These are phyloP conservation scores for Dicerorhinus sumatrensis DNA, from an alignment of 2,113 vertebrate species.

Conservation along the genomic window DNA sequence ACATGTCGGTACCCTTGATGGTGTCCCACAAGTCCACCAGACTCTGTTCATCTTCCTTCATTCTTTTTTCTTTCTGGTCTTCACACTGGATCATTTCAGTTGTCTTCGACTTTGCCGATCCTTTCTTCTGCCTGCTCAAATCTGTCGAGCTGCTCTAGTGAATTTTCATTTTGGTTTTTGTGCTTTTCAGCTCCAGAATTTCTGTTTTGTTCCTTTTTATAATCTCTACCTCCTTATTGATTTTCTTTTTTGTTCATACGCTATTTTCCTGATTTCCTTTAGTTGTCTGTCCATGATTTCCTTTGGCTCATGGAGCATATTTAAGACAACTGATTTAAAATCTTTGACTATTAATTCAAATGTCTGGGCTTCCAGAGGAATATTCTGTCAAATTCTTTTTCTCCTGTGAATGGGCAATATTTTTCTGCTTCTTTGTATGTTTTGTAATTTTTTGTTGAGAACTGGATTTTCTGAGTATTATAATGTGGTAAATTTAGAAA, in stretches of 20 bases:
- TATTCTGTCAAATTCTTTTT: not conserved
- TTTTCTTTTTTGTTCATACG: not conserved
- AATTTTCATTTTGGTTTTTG: not conserved
- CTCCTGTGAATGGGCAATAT: not conserved
- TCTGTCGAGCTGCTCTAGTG: not conserved
- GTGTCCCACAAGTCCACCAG: not conserved
- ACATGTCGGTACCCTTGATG: accelerated
- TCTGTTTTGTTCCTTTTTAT: not conserved
- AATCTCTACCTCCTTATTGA: not conserved
- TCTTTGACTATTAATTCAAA: not conserved
- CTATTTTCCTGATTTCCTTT: not conserved
- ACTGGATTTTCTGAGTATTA: not conserved
- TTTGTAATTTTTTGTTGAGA: not conserved
- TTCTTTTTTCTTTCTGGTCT: not conserved
- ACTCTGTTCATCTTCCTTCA: not conserved
- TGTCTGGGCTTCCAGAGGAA: not conserved
- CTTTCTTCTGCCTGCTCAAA: not conserved
- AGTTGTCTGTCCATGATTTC: no score
- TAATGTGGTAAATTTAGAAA: not conserved
- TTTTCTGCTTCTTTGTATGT: not conserved
- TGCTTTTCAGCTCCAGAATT: not conserved
- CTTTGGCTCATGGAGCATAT: not conserved
- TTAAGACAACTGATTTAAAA: not conserved
- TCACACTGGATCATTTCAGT: not conserved
- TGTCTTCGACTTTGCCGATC: not conserved